These are phyloP conservation scores for Drosophila demipolita DNA, from an alignment of 2,888 invertebrate genomes.

Conservation along the genomic window DNA sequence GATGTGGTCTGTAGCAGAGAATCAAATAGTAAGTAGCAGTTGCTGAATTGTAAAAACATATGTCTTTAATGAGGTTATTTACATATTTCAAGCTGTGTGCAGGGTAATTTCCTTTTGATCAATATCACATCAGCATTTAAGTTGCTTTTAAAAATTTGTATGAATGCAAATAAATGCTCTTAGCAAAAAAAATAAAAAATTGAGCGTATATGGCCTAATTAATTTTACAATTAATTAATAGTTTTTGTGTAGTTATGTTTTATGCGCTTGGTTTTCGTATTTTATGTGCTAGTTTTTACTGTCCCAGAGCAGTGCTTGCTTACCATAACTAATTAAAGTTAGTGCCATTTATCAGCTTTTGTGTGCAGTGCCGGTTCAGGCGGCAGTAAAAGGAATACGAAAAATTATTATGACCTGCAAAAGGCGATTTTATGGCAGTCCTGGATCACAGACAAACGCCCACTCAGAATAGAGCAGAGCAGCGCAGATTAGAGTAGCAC, in stretches of 20 bases:
- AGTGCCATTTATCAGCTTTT: conserved; percentile 61
- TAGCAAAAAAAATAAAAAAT: conserved; percentile 9
- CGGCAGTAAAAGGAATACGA: conserved; percentile 30
- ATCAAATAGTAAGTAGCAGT: neutral
- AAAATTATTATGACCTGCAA: conserved; percentile 72
- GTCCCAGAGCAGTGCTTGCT: conserved; percentile 57
- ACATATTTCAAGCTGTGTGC: neutral
- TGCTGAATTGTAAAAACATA: neutral
- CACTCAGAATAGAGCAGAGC: conserved; percentile 2
- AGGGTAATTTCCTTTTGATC: neutral
- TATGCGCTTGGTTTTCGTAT: conserved; percentile 32
- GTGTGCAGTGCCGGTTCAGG: conserved; percentile 19
- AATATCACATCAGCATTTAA: neutral
- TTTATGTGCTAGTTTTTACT: conserved; percentile 49
- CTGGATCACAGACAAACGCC: conserved; percentile 25
- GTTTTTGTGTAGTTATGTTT: conserved; percentile 25
- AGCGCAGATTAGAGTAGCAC: neutral
- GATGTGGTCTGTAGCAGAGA: neutral
- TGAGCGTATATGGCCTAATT: conserved; percentile 39
- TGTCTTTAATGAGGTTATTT: neutral
- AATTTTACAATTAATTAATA: conserved; percentile 34
- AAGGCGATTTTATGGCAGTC: conserved; percentile 58
- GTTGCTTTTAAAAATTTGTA: conserved; percentile 28
- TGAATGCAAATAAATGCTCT: conserved; percentile 41
- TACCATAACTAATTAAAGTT: conserved; percentile 80